phyloP scores from a whole-genome alignment of 1,140 invertebrate genomes.

The Zaprionus ghesquierei region DNA sequence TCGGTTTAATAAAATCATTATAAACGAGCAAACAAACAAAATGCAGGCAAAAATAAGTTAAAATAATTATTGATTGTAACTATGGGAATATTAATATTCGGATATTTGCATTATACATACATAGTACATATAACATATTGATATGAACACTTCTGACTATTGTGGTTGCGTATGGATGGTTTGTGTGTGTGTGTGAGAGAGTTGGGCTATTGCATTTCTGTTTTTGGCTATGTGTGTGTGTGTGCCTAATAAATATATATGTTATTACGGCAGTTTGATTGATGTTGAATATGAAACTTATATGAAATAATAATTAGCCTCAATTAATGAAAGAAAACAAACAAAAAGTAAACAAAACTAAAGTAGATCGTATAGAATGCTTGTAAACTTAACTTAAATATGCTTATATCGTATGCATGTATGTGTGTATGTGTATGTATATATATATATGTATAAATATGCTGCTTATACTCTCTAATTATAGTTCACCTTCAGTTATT shows the following conservation, averaged over 20 bases:
- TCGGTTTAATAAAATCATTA: slow-evolving; percentile 59
- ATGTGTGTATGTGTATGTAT: slow-evolving; percentile 27
- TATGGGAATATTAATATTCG: slow-evolving; percentile 24
- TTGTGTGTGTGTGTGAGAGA: slow-evolving; percentile 18
- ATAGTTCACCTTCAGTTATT: slow-evolving; percentile 53
- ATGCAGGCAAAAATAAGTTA: slow-evolving; percentile 62
- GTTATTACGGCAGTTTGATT: not conserved
- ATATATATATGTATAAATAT: slow-evolving; percentile 60
- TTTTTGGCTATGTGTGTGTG: slow-evolving; percentile 43
- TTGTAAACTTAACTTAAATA: slow-evolving; percentile 36
- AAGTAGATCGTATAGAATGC: slow-evolving; percentile 1
- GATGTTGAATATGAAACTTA: not conserved
- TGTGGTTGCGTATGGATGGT: slow-evolving; percentile 48
- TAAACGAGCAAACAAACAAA: slow-evolving; percentile 58
- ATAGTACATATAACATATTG: no score
- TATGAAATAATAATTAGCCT: slow-evolving; percentile 68
- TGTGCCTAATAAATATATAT: not conserved
- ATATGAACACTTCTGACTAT: slow-evolving; percentile 79
- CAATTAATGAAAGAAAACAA: slow-evolving; percentile 68
- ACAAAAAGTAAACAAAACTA: slow-evolving; percentile 35
- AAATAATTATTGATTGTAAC: slow-evolving; percentile 32
- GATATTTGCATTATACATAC: slow-evolving; percentile 38
- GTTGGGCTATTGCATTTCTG: slow-evolving; percentile 65
- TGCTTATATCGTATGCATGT: slow-evolving; percentile 16
- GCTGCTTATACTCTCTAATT: not conserved